phyloP scores from a whole-genome alignment of 1,140 invertebrate species.

The Sarcophaga peregrina region DNA sequence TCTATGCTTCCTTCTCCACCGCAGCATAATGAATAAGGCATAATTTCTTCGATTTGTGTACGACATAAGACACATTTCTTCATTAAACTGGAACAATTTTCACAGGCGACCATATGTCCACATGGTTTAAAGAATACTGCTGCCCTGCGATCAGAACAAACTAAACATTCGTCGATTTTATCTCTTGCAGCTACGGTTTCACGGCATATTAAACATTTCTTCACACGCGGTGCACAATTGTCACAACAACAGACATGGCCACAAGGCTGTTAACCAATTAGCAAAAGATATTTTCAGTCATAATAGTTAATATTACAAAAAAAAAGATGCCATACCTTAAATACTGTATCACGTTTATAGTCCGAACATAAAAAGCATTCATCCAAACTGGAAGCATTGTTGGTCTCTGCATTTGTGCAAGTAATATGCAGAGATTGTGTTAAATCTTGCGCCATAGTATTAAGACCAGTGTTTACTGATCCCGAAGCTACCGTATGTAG shows the following conservation, averaged over 20 bases:
- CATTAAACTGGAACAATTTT: slow-evolving; percentile 91
- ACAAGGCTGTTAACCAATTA: slow-evolving; percentile 77
- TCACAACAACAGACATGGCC: slow-evolving; percentile 94
- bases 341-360: slow-evolving; percentile 88
- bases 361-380: slow-evolving; percentile 97
- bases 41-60: slow-evolving; percentile 84
- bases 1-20: slow-evolving; percentile 71
- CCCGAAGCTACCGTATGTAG: slow-evolving; percentile 47
- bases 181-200: slow-evolving; percentile 80
- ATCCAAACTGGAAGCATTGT: slow-evolving; percentile 74
- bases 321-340: slow-evolving; percentile 53
- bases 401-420: slow-evolving; percentile 47
- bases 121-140: slow-evolving; percentile 93
- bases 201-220: slow-evolving; percentile 95
- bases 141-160: slow-evolving; percentile 93
- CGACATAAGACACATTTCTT: slow-evolving; percentile 96
- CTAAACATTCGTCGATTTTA: slow-evolving; percentile 95
- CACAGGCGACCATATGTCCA: slow-evolving; percentile 94
- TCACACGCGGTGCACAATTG: slow-evolving; percentile 89
- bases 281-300: neutral
- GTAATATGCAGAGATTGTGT: slow-evolving; percentile 53
- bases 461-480: slow-evolving; percentile 36
- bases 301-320: neutral
- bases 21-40: slow-evolving; percentile 78
- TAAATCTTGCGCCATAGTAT: slow-evolving; percentile 53